Evolutionary conservation across 2,888 invertebrate genomes (phyloP), one percentile per base, ranked within the genome.

Genomic region (Schizaphis graminum): DNA sequence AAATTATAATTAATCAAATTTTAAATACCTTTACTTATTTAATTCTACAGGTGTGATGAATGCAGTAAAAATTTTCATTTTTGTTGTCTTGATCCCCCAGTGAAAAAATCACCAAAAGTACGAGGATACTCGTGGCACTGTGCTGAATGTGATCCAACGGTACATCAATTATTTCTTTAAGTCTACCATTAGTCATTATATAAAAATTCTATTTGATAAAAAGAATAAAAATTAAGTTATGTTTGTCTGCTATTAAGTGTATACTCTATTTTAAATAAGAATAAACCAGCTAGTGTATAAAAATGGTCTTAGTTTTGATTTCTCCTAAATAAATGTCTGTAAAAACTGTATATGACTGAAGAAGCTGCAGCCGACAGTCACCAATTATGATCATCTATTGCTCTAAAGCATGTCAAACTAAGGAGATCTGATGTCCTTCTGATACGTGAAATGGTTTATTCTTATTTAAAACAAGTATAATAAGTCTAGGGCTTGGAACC

Each of bases 51-150:
- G 96, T 99, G 99, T 96, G 99, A 99, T 96, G 98, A 98, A 96
- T 99, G 99, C 96, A 97, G 97, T 95, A 98, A 98, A 95, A 97
- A 98, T 95, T 99, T 98, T 96, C 99, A 99, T 96, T 99, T 99
- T 96, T 97, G 97, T 95, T 99, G 99, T 96, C 96, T 99, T 95
- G 98, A 98, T 96, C 99, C 99, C 91, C 99, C 99, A 28, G 97
- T 98, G 28, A 99, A 98, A 96, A 98, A 98, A 96, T 98, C 98
- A 94, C 99, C 99, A 1, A 99, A 99, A 96, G 97, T 98, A 95
- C 97, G 98, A 93, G 99, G 99, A 61, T 99, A 99, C 96, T 98
- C 98, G 28, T 99, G 99, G 99, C 98, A 98, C 96, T 99, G 99
- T 96, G 98, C 98, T 91, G 98, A 98, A 96, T 99, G 99, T 96